A percentile compares a stretch with the other conserved stretches of the same genome.
Evolutionary conservation across 2,888 invertebrate species (phyloP).

Genomic region (Eupeodes luniger): DNA sequence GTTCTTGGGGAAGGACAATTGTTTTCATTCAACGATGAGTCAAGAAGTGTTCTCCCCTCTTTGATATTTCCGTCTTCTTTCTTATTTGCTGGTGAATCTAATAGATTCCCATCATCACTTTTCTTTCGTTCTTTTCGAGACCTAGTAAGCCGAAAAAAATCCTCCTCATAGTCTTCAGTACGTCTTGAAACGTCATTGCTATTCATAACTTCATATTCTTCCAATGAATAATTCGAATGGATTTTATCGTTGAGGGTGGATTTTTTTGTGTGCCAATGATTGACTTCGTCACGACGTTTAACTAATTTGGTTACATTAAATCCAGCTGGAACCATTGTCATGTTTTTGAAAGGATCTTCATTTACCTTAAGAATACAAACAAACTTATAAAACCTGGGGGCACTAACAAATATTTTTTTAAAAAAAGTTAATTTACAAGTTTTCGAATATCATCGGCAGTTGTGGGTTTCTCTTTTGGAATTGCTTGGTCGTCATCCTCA

Average conservation of each 20-base stretch:
- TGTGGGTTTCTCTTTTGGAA: background rate
- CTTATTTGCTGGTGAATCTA: slow-evolving; percentile 11
- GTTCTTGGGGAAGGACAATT: background rate
- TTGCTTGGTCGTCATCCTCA: background rate
- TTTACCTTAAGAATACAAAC: slow-evolving; percentile 19
- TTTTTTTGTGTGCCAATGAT: slow-evolving; percentile 79
- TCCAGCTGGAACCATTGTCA: slow-evolving; percentile 78
- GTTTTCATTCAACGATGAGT: background rate
- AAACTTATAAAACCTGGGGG: too few relatives aligned
- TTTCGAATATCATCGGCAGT: slow-evolving; percentile 38
- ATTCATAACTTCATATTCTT: slow-evolving; percentile 12
- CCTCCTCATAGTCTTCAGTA: slow-evolving; percentile 54
- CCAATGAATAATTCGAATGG: slow-evolving; percentile 31
- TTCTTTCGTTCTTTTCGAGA: slow-evolving; percentile 67
- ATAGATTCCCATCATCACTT: slow-evolving; percentile 24
- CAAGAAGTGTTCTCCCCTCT: slow-evolving; percentile 2
- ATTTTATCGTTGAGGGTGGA: slow-evolving; percentile 76
- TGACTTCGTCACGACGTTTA: slow-evolving; percentile 76
- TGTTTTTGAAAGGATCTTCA: slow-evolving; percentile 64
- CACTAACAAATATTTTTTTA: too few relatives aligned
- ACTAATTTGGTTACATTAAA: slow-evolving; percentile 77
- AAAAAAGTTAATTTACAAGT: slow-evolving; percentile 11
- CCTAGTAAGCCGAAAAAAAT: slow-evolving; percentile 75
- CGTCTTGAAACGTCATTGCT: slow-evolving; percentile 33
- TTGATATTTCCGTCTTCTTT: background rate